Evolutionary conservation across 64 coral and sea anemone genomes (phyloP).

Genomic region (Pachyseris speciosa): DNA sequence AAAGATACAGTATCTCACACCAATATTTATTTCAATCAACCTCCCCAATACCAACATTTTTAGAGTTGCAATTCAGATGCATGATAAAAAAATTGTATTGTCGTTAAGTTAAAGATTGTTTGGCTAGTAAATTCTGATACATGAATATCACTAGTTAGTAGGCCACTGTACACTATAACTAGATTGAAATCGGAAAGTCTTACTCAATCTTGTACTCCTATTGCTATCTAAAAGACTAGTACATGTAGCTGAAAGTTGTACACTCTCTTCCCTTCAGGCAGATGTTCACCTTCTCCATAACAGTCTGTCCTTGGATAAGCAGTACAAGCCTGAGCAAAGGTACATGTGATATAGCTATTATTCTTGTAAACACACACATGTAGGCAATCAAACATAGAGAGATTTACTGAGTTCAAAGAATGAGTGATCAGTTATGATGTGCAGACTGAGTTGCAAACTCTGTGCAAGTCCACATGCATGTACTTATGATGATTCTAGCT

Average conservation of each 20-base stretch:
- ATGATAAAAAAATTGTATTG: not conserved
- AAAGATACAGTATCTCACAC: not conserved
- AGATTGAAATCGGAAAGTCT: not conserved
- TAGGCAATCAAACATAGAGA: too few species aligned
- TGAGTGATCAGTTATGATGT: conserved; percentile 1
- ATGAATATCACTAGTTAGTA: not conserved
- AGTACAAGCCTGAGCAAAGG: conserved; percentile 29
- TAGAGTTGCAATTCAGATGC: not conserved
- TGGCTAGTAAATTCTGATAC: not conserved
- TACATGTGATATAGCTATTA: not conserved
- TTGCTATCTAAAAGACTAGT: not conserved
- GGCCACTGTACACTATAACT: not conserved
- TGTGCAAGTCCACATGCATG: too few species aligned
- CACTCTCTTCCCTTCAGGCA: not conserved
- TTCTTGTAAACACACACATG: not conserved
- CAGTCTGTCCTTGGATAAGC: not conserved
- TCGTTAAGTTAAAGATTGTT: not conserved
- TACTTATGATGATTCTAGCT: not conserved
- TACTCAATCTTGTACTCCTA: not conserved
- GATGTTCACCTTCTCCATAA: conserved; percentile 31
- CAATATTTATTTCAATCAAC: not conserved
- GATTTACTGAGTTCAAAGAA: too few species aligned
- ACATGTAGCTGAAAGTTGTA: not conserved
- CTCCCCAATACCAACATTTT: not conserved
- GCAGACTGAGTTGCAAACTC: too few species aligned